Conservation (phyloP, 2,797 vertebrate species). For the Echiichthys vipera region DNA sequence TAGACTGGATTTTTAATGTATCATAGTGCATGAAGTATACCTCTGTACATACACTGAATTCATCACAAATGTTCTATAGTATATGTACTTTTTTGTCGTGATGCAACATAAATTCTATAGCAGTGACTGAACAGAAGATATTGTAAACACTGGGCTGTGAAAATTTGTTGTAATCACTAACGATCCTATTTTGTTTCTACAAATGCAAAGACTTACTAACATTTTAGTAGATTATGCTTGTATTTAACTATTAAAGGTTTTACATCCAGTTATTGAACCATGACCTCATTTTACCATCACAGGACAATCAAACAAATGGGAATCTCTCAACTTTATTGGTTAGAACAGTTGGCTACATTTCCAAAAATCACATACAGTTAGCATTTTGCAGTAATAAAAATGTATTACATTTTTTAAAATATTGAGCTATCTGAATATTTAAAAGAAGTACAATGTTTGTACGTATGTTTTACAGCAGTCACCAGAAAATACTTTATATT, state of each 20-base stretch:
- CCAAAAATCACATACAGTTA: conserved; percentile 1
- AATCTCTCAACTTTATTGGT: conserved; percentile 27
- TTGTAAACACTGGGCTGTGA: neutral
- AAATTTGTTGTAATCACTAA: neutral
- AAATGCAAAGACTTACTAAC: conserved; percentile 34
- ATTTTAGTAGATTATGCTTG: conserved; percentile 16
- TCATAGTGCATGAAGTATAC: neutral
- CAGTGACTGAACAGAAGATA: conserved; percentile 19
- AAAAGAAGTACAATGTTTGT: neutral
- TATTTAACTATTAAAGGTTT: conserved; percentile 55
- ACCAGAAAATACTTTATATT: neutral
- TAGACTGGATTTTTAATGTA: conserved; percentile 13
- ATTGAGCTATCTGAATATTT: neutral
- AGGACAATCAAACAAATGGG: neutral
- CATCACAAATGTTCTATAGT: neutral
- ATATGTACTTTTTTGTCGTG: conserved; percentile 2
- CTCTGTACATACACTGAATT: conserved; percentile 1
- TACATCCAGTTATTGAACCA: conserved; percentile 20
- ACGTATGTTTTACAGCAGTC: conserved; percentile 18
- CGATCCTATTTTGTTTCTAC: conserved; percentile 22
- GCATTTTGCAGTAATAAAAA: neutral
- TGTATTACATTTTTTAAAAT: neutral
- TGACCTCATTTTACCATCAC: neutral
- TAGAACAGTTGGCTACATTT: neutral
- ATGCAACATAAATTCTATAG: neutral